Percentiles rank a stretch among this genome's conserved stretches.
These are phyloP conservation scores for Antechinus flavipes DNA, from an alignment of 2,113 vertebrate genomes.

Conservation along the genomic window DNA sequence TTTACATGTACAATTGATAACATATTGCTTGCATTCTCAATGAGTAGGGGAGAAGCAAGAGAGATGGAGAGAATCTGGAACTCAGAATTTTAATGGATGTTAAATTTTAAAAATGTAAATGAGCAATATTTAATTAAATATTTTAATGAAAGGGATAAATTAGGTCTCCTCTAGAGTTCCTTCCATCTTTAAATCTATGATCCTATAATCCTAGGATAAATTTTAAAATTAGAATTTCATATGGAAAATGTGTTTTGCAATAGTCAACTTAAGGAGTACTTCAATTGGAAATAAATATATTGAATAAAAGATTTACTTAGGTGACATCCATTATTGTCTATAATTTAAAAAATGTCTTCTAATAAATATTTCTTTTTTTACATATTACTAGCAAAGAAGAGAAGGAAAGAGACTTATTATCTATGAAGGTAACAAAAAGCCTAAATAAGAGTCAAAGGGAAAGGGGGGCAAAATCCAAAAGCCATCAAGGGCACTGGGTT, in stretches of 20 bases:
- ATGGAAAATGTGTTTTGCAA: background rate
- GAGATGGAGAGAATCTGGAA: too few species aligned
- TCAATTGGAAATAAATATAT: background rate
- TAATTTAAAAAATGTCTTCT: slow-evolving; percentile 18
- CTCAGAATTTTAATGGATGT: too few species aligned
- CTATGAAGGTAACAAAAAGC: background rate
- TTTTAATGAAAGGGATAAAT: too few species aligned
- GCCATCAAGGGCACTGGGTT: background rate
- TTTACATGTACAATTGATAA: background rate
- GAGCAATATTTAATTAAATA: too few species aligned
- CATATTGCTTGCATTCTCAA: too few species aligned
- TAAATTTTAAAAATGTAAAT: too few species aligned
- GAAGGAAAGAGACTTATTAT: background rate
- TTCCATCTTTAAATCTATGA: too few species aligned
- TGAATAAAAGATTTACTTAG: slow-evolving; percentile 10
- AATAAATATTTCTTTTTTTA: slow-evolving; percentile 21
- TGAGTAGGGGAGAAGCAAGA: too few species aligned
- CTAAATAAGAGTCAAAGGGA: slow-evolving; percentile 35
- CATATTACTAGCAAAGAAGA: background rate
- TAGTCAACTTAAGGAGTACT: background rate
- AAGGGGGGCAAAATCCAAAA: slow-evolving; percentile 36
- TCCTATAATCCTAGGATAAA: too few species aligned
- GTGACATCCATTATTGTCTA: slow-evolving; percentile 47
- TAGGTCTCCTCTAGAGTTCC: too few species aligned
- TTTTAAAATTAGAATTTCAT: background rate